Percentiles rank a stretch among this genome's conserved stretches.
These are phyloP conservation scores for Aplidium turbinatum DNA, from an alignment of 23 tunicate species.

Conservation along the genomic window DNA sequence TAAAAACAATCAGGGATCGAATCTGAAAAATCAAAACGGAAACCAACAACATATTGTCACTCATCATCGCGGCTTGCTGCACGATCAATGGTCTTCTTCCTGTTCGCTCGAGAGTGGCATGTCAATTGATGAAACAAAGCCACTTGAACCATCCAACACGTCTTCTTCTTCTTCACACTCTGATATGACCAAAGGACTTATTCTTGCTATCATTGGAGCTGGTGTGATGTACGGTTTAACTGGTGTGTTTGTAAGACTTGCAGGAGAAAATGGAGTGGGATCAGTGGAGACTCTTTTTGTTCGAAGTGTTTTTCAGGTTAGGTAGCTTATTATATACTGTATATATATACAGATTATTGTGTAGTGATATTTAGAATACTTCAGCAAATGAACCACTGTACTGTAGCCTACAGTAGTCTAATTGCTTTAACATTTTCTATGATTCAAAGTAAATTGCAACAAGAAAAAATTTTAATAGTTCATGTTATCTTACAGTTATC, in stretches of 20 bases:
- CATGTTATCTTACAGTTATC: too few relatives aligned
- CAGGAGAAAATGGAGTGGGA: constrained; percentile 64
- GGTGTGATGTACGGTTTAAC: constrained; percentile 85
- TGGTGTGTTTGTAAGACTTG: constrained; percentile 72
- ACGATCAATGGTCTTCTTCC: constrained; percentile 24
- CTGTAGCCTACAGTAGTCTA: too few relatives aligned
- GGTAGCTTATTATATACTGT: not conserved
- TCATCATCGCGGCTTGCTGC: constrained; percentile 36
- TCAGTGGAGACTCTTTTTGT: constrained; percentile 61
- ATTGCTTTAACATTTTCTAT: not conserved
- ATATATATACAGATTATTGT: not conserved
- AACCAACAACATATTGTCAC: constrained; percentile 25
- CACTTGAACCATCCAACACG: too few relatives aligned
- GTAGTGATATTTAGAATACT: too few relatives aligned
- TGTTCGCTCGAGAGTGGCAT: not conserved
- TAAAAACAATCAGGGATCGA: too few relatives aligned
- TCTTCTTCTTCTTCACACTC: not conserved
- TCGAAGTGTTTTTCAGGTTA: constrained; percentile 71
- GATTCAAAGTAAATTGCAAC: not conserved
- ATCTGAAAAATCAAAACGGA: too few relatives aligned
- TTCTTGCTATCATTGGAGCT: constrained; percentile 67
- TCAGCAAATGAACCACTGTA: too few relatives aligned
- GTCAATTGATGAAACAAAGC: not conserved
- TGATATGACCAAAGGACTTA: constrained; percentile 52
- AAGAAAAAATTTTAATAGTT: not conserved